Conservation (phyloP, 2,888 invertebrate species). For the Mongoloraphidia duomilia region DNA sequence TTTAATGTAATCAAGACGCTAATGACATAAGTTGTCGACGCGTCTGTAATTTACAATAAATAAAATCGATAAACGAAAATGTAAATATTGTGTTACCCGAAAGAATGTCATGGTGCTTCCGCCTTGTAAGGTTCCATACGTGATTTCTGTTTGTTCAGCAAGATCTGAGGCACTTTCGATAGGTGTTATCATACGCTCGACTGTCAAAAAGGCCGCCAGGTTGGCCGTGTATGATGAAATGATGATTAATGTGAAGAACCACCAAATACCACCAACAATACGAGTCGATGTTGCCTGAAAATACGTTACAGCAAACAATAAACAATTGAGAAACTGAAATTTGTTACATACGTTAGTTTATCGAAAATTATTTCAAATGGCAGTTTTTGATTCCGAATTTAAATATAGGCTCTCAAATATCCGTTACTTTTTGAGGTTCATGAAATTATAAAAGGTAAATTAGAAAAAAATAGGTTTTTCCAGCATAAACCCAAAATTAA, state of each 20-base stretch:
- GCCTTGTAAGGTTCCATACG: constrained; percentile 85
- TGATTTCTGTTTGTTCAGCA: constrained; percentile 82
- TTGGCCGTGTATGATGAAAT: constrained; percentile 98
- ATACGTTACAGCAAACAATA: not conserved
- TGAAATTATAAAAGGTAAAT: too few relatives aligned
- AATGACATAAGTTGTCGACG: too few relatives aligned
- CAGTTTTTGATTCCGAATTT: too few relatives aligned
- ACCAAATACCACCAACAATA: constrained; percentile 95
- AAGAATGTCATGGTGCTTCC: constrained; percentile 98
- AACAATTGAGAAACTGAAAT: too few relatives aligned
- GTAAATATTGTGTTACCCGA: constrained; percentile 39
- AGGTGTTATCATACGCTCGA: constrained; percentile 88
- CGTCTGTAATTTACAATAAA: not conserved
- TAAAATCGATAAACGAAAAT: not conserved
- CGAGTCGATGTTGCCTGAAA: constrained; percentile 80
- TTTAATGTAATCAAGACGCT: too few relatives aligned
- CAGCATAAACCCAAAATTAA: too few relatives aligned
- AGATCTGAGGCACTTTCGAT: constrained; percentile 93
- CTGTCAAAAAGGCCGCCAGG: constrained; percentile 93
- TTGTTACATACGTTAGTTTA: too few relatives aligned
- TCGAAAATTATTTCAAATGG: too few relatives aligned
- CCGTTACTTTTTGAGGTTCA: too few relatives aligned
- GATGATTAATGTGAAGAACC: constrained; percentile 98
- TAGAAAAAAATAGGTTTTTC: too few relatives aligned
- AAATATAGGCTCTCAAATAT: too few relatives aligned